Percentiles rank a stretch among this genome's conserved stretches.
Evolutionary conservation across 2,797 vertebrate species (phyloP).

Genomic region (Adelosebastes latens): DNA sequence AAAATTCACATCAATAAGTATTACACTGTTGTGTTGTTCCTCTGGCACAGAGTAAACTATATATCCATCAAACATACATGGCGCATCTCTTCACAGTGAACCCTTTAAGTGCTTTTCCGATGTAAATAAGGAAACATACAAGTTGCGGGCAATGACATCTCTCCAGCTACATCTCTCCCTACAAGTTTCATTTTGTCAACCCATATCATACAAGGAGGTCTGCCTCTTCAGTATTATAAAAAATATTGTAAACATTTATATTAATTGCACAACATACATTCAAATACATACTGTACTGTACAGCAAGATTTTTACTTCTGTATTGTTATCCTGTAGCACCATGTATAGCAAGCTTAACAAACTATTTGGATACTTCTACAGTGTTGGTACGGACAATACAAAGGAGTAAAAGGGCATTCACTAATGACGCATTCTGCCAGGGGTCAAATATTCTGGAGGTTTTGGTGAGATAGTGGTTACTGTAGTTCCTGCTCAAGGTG

Average conservation of each 20-base stretch:
- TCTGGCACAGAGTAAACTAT: constrained; percentile 62
- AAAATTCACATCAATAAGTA: constrained; percentile 73
- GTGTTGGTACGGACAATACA: constrained; percentile 61
- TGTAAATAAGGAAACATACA: constrained; percentile 68
- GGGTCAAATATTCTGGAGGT: constrained; percentile 32
- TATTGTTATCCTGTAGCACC: constrained; percentile 83
- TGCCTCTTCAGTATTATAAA: constrained; percentile 81
- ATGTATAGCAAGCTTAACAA: constrained; percentile 76
- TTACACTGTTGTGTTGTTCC: constrained; percentile 66
- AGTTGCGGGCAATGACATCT: constrained; percentile 57
- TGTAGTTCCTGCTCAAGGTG: constrained; percentile 33
- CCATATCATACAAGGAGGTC: constrained; percentile 70
- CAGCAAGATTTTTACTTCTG: constrained; percentile 72
- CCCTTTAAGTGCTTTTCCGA: constrained; percentile 78
- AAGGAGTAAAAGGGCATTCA: constrained; percentile 63
- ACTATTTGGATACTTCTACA: constrained; percentile 70
- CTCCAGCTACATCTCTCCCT: constrained; percentile 64
- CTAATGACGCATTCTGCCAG: constrained; percentile 50
- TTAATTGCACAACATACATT: constrained; percentile 88
- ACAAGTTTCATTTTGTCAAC: constrained; percentile 60
- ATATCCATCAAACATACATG: constrained; percentile 57
- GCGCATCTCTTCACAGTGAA: constrained; percentile 77
- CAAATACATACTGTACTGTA: constrained; percentile 85
- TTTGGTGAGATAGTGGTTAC: constrained; percentile 41
- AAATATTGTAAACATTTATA: constrained; percentile 86